A percentile compares a stretch with the other conserved stretches of the same genome.
Evolutionary conservation across 2,113 vertebrate genomes (phyloP).

Genomic region (Cebus imitator): DNA sequence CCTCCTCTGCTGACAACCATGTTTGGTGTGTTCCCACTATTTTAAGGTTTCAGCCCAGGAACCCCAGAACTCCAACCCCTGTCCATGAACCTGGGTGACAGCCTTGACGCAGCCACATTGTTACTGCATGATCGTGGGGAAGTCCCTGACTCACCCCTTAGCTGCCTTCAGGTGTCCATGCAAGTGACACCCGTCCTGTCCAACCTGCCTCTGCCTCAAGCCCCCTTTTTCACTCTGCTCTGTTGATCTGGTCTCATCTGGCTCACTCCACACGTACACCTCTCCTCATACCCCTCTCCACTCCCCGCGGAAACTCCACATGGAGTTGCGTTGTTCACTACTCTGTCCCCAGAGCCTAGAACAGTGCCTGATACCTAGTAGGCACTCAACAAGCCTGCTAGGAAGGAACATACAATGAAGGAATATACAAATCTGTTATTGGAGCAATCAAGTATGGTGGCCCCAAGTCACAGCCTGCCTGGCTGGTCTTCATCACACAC

Average conservation of each 20-base stretch:
- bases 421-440: background rate
- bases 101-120: fast-evolving
- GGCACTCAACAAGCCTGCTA: background rate
- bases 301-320: background rate
- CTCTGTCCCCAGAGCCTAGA: background rate
- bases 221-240: background rate
- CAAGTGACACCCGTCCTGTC: background rate
- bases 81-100: background rate
- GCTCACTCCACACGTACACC: fast-evolving
- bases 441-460: background rate
- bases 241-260: background rate
- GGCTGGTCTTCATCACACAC: background rate
- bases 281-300: background rate
- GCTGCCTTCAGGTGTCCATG: background rate
- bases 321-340: background rate
- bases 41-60: background rate
- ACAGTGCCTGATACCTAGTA: background rate
- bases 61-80: background rate
- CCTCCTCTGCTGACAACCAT: fast-evolving
- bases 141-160: fast-evolving
- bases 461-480: background rate
- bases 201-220: background rate
- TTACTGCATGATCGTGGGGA: background rate
- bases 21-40: background rate
- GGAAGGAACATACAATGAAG: background rate